Conservation (phyloP, 2,888 invertebrate genomes). For the Drosophila pseudotakahashii region DNA sequence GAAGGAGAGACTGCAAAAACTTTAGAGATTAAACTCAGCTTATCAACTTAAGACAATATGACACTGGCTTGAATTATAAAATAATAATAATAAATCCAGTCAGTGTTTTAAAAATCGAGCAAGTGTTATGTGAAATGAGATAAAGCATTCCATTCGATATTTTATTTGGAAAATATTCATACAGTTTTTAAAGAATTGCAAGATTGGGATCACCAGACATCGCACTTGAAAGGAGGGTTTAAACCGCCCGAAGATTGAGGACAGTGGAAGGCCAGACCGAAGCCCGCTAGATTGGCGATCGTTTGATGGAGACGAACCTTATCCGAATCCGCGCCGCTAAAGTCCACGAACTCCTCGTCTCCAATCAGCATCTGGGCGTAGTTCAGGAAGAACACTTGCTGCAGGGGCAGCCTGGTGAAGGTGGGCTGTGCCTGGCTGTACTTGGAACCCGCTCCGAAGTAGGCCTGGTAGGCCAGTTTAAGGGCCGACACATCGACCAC, state of each 20-base stretch:
- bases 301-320: slow-evolving; percentile 68
- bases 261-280: slow-evolving; percentile 66
- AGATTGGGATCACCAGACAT: slow-evolving; percentile 4
- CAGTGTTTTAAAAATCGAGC: too few species aligned
- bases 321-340: slow-evolving; percentile 69
- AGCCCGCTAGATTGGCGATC: slow-evolving; percentile 65
- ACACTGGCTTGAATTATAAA: too few species aligned
- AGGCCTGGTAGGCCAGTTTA: slow-evolving; percentile 65
- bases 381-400: slow-evolving; percentile 71
- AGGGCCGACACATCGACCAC: slow-evolving; percentile 74
- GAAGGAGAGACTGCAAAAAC: neutral
- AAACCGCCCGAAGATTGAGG: neutral
- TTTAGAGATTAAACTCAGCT: neutral
- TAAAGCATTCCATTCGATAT: neutral
- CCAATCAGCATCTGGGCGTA: slow-evolving; percentile 81
- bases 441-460: slow-evolving; percentile 51
- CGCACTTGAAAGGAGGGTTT: slow-evolving; percentile 8
- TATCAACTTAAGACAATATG: neutral
- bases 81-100: too few species aligned
- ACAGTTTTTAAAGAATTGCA: too few species aligned
- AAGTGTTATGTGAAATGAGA: too few species aligned
- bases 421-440: slow-evolving; percentile 44
- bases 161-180: neutral
- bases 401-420: slow-evolving; percentile 47
- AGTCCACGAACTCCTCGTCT: slow-evolving; percentile 20